Evolutionary conservation across 2,888 invertebrate species (phyloP).

Genomic region (Ochropleura plecta): DNA sequence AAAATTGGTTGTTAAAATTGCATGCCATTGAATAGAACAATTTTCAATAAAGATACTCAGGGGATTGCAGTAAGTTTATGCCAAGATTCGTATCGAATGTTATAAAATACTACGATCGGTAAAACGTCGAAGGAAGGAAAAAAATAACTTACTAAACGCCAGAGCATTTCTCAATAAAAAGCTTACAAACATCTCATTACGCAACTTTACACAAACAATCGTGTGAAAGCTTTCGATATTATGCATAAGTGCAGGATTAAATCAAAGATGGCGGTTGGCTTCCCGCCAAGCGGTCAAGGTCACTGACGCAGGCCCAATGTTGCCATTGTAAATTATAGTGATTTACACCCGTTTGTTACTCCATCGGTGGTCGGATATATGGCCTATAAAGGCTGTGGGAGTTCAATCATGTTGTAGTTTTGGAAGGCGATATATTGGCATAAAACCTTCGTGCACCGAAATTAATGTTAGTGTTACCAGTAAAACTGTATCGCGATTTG

Average conservation of each 20-base stretch:
- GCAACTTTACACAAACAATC: constrained; percentile 42
- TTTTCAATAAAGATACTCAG: too few species aligned
- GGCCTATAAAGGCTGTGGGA: constrained; percentile 47
- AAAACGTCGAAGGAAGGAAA: neutral
- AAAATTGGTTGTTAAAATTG: too few species aligned
- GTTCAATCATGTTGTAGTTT: constrained; percentile 37
- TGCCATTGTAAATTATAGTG: constrained; percentile 62
- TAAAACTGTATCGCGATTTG: constrained; percentile 28
- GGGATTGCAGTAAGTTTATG: neutral
- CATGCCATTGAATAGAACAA: too few species aligned
- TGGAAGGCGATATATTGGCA: constrained; percentile 18
- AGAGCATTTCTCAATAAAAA: constrained; percentile 3
- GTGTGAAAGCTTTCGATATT: constrained; percentile 37
- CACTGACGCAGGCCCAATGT: constrained; percentile 47
- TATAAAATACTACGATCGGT: neutral
- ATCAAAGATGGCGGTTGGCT: constrained; percentile 57
- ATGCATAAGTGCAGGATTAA: constrained; percentile 58
- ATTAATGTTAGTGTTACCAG: constrained; percentile 1
- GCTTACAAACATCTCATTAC: constrained; percentile 35
- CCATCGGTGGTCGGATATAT: constrained; percentile 43
- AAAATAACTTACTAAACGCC: neutral
- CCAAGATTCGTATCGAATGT: neutral
- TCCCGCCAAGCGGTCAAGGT: constrained; percentile 72
- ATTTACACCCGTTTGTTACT: constrained; percentile 60
- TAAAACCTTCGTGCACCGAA: neutral